These are phyloP conservation scores for Leptinotarsa rubiginosa DNA, from an alignment of 2,888 invertebrate genomes.

Conservation along the genomic window DNA sequence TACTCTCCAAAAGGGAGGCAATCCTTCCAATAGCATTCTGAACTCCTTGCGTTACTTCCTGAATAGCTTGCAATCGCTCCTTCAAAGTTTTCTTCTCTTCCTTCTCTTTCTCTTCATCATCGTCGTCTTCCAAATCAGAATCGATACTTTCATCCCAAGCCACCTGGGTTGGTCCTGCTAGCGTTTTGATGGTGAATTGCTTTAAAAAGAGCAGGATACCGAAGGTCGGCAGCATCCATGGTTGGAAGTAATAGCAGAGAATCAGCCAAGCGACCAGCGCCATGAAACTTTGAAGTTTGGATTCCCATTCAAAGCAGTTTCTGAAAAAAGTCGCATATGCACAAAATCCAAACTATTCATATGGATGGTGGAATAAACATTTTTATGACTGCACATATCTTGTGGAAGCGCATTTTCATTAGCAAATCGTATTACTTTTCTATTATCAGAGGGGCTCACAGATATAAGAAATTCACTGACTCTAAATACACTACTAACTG, in stretches of 20 bases:
- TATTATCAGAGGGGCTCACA: no score
- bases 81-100: conserved; percentile 96
- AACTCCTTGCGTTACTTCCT: conserved; percentile 96
- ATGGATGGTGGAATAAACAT: no score
- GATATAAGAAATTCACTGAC: no score
- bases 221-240: conserved; percentile 92
- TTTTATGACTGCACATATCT: no score
- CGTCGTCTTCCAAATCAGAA: conserved; percentile 80
- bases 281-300: conserved; percentile 82
- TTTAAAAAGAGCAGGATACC: conserved; percentile 84
- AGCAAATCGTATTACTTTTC: no score
- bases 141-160: conserved; percentile 65
- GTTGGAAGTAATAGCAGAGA: conserved; percentile 93
- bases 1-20: conserved; percentile 92
- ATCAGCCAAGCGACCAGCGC: conserved; percentile 89
- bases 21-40: conserved; percentile 96
- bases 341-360: no score
- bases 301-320: conserved; percentile 98
- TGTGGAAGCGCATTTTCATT: no score
- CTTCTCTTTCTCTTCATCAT: conserved; percentile 86
- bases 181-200: conserved; percentile 73
- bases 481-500: no score
- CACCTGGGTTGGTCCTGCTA: conserved; percentile 61
- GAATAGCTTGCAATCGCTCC: conserved; percentile 93
- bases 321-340: conserved; percentile 65